Evolutionary conservation across 1,140 invertebrate species (phyloP).

Genomic region (Lordiphosa stackelbergi): DNA sequence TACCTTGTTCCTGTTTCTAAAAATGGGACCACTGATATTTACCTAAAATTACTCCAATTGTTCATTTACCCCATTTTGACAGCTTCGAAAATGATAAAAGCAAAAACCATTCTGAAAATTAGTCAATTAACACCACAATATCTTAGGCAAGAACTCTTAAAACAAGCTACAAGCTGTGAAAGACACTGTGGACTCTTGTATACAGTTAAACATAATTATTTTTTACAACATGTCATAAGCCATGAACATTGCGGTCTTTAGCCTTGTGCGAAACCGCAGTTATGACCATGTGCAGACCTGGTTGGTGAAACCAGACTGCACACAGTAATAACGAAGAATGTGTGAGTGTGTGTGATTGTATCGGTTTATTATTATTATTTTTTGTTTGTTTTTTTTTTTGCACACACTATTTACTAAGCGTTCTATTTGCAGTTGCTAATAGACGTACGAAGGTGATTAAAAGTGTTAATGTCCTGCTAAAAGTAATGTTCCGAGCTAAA

Average conservation of each 20-base stretch:
- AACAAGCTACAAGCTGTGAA: background rate
- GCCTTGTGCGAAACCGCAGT: constrained; percentile 19
- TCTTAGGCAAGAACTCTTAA: too few species aligned
- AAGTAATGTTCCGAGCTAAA: constrained; percentile 9
- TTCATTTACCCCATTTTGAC: too few species aligned
- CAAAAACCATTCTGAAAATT: too few species aligned
- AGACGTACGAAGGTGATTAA: constrained; percentile 39
- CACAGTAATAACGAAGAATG: constrained; percentile 10
- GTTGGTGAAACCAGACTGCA: constrained; percentile 11
- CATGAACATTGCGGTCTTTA: constrained; percentile 26
- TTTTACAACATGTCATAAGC: constrained; percentile 31
- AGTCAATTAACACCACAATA: too few species aligned
- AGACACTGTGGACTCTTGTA: constrained; percentile 1
- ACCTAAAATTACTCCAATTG: too few species aligned
- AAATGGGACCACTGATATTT: too few species aligned
- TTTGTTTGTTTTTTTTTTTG: constrained; percentile 30
- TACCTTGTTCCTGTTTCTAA: too few species aligned
- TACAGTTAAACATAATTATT: constrained; percentile 37
- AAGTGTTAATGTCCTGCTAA: constrained; percentile 43
- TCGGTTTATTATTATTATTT: constrained; percentile 43
- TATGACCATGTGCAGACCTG: constrained; percentile 16
- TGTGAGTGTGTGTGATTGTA: constrained; percentile 12
- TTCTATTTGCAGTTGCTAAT: constrained; percentile 35
- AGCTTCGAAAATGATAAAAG: too few species aligned
- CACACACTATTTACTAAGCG: constrained; percentile 34